Base-by-base conservation (phyloP, 2,888 invertebrate species). In the Acanthacorydalis orientalis region DNA sequence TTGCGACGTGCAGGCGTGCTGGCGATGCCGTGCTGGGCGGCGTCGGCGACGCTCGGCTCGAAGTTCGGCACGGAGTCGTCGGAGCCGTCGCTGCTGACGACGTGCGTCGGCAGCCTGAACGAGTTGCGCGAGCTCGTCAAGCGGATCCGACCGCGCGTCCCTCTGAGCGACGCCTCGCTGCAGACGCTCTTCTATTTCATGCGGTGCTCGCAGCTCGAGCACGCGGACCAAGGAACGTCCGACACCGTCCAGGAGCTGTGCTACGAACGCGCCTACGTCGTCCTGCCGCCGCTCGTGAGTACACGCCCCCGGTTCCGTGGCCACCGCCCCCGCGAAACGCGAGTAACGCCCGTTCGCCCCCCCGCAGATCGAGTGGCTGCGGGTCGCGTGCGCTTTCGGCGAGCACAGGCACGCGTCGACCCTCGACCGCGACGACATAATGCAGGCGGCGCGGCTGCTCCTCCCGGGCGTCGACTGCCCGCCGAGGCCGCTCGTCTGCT, bases 381-480 rank as follows among this genome's bases (percentile, higher is more conserved):
- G 91, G 11, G 88, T 86, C 1, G 78, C 83, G 6, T 77, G 82
- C 0, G 86, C 90, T 2, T 88, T 89, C 65, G 82, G 87, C 0
- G 81, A 83, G 53, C 79, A 89, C 59, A 74, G 88, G 7, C 80
- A 82, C 51, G 82, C 87, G 2, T 73, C 78, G 23, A 75, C 80
- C 51, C 77, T 86, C 44, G 90, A 87, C 63, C 79, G 82, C 44
- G 89, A 90, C 60, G 91, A 91, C 62, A 79, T 91, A 31, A 75
- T 84, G 74, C 91, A 91, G 67, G 87, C 91, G 0, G 90, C 91
- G 0, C 65, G 90, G 7, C 64, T 92, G 42, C 69, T 92, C 39
- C 67, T 92, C 47, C 91, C 91, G 2, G 88, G 89, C 15, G 87
- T 90, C 0, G 91, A 91, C 65, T 90, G 88, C 62, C 90, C 91